A percentile compares a stretch with the other conserved stretches of the same genome.
phyloP scores from a whole-genome alignment of 2,888 invertebrate genomes.

The Andrena marginata region DNA sequence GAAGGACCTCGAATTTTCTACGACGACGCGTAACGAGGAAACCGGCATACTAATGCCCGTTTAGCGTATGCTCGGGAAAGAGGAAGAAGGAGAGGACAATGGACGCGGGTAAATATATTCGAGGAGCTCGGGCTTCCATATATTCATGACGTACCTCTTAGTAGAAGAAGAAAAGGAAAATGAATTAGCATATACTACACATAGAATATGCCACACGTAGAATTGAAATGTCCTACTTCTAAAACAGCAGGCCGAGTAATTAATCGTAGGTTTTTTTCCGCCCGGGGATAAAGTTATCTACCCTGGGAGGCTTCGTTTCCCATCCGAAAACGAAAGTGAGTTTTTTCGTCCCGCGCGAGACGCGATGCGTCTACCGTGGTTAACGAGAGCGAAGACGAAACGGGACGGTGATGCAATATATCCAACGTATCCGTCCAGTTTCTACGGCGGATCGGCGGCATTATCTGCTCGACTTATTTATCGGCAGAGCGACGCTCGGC shows the following conservation, averaged over 20 bases:
- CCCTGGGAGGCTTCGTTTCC: not conserved
- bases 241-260: not conserved
- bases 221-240: not conserved
- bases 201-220: not conserved
- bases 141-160: conserved; percentile 63
- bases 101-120: conserved; percentile 59
- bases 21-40: conserved; percentile 35
- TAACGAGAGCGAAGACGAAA: conserved; percentile 22
- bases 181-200: conserved; percentile 64
- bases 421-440: conserved; percentile 18
- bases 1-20: conserved; percentile 36
- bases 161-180: conserved; percentile 34
- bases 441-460: conserved; percentile 15
- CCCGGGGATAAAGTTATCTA: not conserved
- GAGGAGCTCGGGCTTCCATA: conserved; percentile 51
- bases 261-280: conserved; percentile 9
- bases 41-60: conserved; percentile 49
- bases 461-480: conserved; percentile 52
- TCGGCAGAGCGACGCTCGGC: conserved; percentile 49
- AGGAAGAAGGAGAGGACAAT: conserved; percentile 34
- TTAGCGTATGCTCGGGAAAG: conserved; percentile 20
- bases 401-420: conserved; percentile 47
- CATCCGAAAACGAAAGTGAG: not conserved
- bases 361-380: not conserved
- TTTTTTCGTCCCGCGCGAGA: not conserved